These are phyloP conservation scores for Chaunax sp. DNA, from an alignment of 2,797 vertebrate species.

Conservation along the genomic window DNA sequence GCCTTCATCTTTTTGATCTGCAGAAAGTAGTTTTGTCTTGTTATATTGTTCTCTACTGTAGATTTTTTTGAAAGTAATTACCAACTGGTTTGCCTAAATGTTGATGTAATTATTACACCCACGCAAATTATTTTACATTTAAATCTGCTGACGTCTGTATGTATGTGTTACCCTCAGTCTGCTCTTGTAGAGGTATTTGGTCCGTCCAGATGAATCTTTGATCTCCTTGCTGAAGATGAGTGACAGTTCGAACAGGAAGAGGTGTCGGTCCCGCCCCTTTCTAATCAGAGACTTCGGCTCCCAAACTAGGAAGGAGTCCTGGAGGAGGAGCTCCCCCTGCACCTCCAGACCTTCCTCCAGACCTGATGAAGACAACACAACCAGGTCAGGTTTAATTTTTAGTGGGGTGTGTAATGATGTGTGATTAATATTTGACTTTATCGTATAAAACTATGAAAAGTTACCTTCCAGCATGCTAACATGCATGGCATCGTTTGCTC, in stretches of 20 bases:
- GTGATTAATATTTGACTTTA: too few relatives aligned
- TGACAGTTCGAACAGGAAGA: constrained; percentile 98
- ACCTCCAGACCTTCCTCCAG: constrained; percentile 97
- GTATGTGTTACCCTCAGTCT: constrained; percentile 71
- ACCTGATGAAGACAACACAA: constrained; percentile 75
- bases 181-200: constrained; percentile 98
- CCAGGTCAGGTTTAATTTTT: neutral
- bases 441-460: too few relatives aligned
- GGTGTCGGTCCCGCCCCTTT: constrained; percentile 95
- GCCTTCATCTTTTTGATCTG: too few relatives aligned
- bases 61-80: too few relatives aligned
- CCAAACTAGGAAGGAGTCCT: constrained; percentile 99
- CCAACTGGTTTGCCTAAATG: too few relatives aligned
- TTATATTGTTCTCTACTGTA: neutral
- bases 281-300: constrained; percentile 98
- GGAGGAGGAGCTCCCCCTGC: constrained; percentile 96
- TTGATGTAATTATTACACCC: too few relatives aligned
- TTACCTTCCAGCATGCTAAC: constrained; percentile 99
- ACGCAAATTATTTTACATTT: too few relatives aligned
- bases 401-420: too few relatives aligned
- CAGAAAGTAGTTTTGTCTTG: too few relatives aligned
- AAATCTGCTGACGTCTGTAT: too few relatives aligned
- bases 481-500: constrained; percentile 98
- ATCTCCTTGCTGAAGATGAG: constrained; percentile 99
- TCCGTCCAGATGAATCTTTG: constrained; percentile 96